A percentile compares a stretch with the other conserved stretches of the same genome.
phyloP scores from a whole-genome alignment of 2,113 vertebrate species.

The Dicentrarchus labrax region DNA sequence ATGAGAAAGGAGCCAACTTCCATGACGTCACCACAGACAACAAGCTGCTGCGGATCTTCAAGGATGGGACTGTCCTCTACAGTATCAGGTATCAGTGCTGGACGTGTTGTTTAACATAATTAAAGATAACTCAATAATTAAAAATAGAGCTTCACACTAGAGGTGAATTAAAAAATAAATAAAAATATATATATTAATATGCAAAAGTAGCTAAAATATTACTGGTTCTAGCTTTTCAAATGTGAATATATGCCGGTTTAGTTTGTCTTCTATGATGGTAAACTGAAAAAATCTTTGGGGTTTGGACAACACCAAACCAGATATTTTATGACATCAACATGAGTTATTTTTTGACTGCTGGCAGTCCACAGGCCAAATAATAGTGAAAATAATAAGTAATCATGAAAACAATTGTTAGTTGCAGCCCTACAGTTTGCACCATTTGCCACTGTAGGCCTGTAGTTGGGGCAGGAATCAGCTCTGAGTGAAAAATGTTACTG shows the following conservation, averaged over 20 bases:
- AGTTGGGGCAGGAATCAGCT: conserved; percentile 11
- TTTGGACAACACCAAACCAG: background rate
- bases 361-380: background rate
- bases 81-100: conserved; percentile 91
- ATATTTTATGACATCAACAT: background rate
- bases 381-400: background rate
- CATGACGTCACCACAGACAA: conserved; percentile 99
- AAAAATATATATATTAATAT: too few relatives aligned
- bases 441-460: background rate
- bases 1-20: conserved; percentile 99
- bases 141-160: background rate
- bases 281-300: background rate
- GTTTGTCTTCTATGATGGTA: background rate
- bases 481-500: conserved; percentile 16
- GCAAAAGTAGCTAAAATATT: background rate
- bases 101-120: background rate
- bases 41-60: conserved; percentile 97
- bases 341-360: background rate
- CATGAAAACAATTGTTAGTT: background rate
- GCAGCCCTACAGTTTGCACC: background rate
- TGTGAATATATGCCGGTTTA: background rate
- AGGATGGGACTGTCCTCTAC: conserved; percentile 97
- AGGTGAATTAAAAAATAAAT: background rate
- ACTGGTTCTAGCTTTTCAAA: background rate
- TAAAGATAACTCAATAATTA: background rate